Conservation (phyloP, 2,888 invertebrate species). For the Hypolimnas misippus region DNA sequence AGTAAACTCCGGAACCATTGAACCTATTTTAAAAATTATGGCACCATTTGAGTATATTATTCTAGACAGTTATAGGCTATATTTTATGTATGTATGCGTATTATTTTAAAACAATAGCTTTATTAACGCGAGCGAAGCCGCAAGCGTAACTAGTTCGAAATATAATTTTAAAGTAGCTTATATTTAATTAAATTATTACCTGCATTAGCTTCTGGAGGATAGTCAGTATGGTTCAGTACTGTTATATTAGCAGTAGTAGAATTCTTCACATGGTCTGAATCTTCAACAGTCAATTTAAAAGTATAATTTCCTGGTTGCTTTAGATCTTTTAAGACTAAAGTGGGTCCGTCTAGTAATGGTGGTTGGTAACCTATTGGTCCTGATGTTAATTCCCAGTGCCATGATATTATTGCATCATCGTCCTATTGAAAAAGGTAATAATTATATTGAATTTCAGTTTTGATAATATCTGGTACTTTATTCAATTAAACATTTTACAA, state of each 20-base stretch:
- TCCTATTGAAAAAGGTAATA: constrained; percentile 66
- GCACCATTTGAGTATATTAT: too few species aligned
- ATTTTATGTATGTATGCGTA: too few species aligned
- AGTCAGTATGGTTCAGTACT: constrained; percentile 95
- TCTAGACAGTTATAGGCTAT: too few species aligned
- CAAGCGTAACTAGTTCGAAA: too few species aligned
- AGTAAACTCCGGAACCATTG: too few species aligned
- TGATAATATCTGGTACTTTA: neutral
- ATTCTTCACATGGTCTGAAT: constrained; percentile 94
- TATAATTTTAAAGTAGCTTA: too few species aligned
- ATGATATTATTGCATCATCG: constrained; percentile 93
- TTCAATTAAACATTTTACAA: too few species aligned
- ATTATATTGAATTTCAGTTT: neutral
- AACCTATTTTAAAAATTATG: too few species aligned
- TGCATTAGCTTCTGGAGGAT: constrained; percentile 97
- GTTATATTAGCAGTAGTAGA: constrained; percentile 94
- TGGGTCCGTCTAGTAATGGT: constrained; percentile 90
- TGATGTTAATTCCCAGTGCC: constrained; percentile 96
- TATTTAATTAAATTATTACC: too few species aligned
- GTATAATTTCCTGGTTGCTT: constrained; percentile 94
- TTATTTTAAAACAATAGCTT: too few species aligned
- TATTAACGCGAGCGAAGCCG: too few species aligned
- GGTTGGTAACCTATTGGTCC: constrained; percentile 95
- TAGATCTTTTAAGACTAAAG: constrained; percentile 92
- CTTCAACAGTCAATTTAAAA: constrained; percentile 95